Conservation (phyloP, 2,113 vertebrate genomes). For the Mystacornis crossleyi region DNA sequence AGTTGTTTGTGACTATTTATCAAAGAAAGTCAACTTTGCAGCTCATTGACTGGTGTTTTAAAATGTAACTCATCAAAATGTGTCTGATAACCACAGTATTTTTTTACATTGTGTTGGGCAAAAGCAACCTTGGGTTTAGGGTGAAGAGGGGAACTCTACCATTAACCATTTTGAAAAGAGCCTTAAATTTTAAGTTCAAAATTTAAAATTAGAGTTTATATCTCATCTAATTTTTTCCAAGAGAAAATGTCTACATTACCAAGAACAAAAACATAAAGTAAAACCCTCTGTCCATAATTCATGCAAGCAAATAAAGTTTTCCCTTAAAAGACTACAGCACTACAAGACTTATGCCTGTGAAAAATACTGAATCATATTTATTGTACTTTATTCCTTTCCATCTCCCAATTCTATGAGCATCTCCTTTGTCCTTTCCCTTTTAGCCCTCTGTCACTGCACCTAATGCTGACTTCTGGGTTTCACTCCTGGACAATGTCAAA, state of each 20-base stretch:
- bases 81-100: not conserved
- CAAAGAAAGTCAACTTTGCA: slow-evolving; percentile 27
- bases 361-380: not conserved
- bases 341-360: not conserved
- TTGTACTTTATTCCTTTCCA: not conserved
- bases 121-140: not conserved
- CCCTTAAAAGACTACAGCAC: not conserved
- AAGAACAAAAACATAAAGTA: not conserved
- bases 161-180: not conserved
- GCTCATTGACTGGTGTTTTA: slow-evolving; percentile 6
- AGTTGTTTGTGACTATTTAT: not conserved
- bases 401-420: not conserved
- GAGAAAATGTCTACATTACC: not conserved
- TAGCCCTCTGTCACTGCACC: not conserved
- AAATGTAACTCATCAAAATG: slow-evolving; percentile 6
- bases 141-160: not conserved
- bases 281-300: not conserved
- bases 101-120: not conserved
- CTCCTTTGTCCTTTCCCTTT: not conserved
- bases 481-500: not conserved
- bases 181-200: not conserved
- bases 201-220: not conserved
- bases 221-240: not conserved
- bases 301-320: not conserved
- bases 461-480: not conserved